Evolutionary conservation across 1,140 invertebrate genomes (phyloP).

Genomic region (Scaptomyza hsui): DNA sequence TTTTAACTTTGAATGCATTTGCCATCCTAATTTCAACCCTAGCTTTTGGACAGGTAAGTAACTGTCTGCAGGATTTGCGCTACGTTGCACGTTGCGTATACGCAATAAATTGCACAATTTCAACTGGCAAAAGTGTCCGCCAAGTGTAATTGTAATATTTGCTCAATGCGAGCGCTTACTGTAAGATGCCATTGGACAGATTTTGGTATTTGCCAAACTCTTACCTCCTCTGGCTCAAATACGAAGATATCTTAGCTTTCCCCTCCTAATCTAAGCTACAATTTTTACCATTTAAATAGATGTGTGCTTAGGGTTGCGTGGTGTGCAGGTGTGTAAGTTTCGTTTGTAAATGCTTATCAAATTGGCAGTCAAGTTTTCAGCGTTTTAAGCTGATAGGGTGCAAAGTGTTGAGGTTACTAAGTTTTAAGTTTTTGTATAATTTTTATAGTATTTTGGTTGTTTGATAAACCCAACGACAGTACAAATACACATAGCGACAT

Average conservation of each 20-base stretch:
- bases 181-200: slow-evolving; percentile 7
- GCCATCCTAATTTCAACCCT: neutral
- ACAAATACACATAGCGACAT: no score
- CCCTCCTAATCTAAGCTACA: slow-evolving; percentile 11
- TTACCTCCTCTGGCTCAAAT: neutral
- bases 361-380: slow-evolving; percentile 9
- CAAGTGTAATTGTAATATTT: slow-evolving; percentile 42
- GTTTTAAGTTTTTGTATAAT: no score
- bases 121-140: slow-evolving; percentile 25
- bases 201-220: slow-evolving; percentile 33
- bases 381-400: slow-evolving; percentile 2
- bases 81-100: slow-evolving; percentile 19
- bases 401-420: no score
- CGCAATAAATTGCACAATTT: slow-evolving; percentile 32
- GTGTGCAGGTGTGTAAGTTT: neutral
- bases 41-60: slow-evolving; percentile 21
- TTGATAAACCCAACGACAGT: no score
- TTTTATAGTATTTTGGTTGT: no score
- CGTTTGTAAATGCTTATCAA: slow-evolving; percentile 13
- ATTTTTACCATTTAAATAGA: slow-evolving; percentile 13
- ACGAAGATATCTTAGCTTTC: slow-evolving; percentile 1
- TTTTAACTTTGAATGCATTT: neutral
- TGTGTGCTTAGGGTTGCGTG: neutral
- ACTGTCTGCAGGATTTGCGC: slow-evolving; percentile 17
- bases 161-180: slow-evolving; percentile 21